Base-by-base conservation (phyloP, 2,113 vertebrate species). In the Chionodraco myersi region DNA sequence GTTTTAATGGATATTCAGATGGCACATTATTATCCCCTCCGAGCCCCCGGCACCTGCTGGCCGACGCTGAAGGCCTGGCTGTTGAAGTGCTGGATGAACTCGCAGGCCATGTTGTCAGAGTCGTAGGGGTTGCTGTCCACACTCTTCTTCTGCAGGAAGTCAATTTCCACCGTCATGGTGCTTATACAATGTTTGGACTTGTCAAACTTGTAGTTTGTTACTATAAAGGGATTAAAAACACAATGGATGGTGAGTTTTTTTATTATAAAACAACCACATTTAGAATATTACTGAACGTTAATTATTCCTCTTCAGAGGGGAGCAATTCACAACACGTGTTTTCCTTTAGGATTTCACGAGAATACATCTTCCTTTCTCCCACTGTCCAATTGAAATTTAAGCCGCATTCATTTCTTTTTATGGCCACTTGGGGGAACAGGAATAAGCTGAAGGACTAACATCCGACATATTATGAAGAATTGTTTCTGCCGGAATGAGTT, bases 71-170 rank as follows among this genome's bases (percentile, higher is more conserved):
- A 99, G 18, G 96, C 96, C 85, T 97, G 98, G 88, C 93, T 96
- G 92, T 95, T 97, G 93, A 99, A 99, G 77, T 94, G 96, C 85
- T 98, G 97, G 82, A 99, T 93, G 77, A 98, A 98, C 62, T 99
- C 97, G 0, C 81, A 93, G 2, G 97, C 97, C 97, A 99, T 99
- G 91, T 96, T 96, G 89, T 99, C 98, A 0, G 97, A 96, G 90
- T 99, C 97, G 0, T 98, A 98, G 0, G 97, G 96, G 82, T 95
- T 99, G 85, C 96, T 97, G 93, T 99, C 98, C 0, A 95, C 91
- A 26, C 2, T 97, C 93, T 99, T 99, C 93, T 99, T 99, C 94
- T 99, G 97, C 84, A 99, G 94, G 79, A 99, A 99, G 88, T 99
- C 97, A 0, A 99, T 95, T 88, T 99, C 97, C 6, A 97, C 91